Evolutionary conservation across 2,797 vertebrate species (phyloP).

Genomic region (Sylvilagus floridanus): DNA sequence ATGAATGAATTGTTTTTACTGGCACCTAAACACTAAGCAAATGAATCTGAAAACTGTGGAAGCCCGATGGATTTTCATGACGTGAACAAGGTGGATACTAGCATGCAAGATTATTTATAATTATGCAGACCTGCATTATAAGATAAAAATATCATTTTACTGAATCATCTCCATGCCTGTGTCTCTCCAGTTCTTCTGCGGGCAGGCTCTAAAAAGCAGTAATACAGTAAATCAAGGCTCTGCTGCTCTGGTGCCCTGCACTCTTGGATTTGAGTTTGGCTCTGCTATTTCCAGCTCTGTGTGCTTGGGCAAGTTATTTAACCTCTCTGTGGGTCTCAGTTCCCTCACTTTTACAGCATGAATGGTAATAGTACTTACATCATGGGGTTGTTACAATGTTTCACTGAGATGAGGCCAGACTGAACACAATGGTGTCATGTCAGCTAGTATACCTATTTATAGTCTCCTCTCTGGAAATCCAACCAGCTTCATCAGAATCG

Average conservation of each 20-base stretch:
- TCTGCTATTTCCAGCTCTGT: neutral
- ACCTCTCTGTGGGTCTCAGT: neutral
- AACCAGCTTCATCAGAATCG: constrained; percentile 5
- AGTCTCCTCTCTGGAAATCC: constrained; percentile 24
- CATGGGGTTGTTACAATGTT: neutral
- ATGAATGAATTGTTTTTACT: neutral
- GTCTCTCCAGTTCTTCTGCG: neutral
- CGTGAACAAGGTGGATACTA: neutral
- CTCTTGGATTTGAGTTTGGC: neutral
- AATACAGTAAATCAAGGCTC: neutral
- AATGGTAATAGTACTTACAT: neutral
- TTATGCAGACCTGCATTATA: neutral
- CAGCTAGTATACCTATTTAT: neutral
- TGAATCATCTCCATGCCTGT: neutral
- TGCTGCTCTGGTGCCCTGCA: too few species aligned
- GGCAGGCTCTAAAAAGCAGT: neutral
- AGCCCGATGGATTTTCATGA: neutral
- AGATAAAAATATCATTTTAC: constrained; percentile 29
- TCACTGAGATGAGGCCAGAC: neutral
- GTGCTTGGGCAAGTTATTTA: neutral
- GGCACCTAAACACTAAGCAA: neutral
- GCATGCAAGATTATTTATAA: neutral
- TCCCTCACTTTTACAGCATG: neutral
- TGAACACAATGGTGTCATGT: neutral
- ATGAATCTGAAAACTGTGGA: constrained; percentile 2